Base-by-base conservation (phyloP, 2,888 invertebrate genomes). In the Sarcophaga carnaria region DNA sequence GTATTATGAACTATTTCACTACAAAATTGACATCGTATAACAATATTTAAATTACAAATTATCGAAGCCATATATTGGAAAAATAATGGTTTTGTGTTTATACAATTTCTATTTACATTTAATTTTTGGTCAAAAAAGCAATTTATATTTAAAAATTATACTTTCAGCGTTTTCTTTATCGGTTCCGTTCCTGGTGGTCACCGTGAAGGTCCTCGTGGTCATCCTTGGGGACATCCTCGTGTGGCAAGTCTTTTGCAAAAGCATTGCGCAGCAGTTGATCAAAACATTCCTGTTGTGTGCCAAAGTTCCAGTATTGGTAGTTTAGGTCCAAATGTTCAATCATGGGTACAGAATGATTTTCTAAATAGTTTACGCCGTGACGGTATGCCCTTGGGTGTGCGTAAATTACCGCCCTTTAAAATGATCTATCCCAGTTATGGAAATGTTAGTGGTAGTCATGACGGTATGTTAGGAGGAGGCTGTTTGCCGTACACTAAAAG, bases 291-390 rank as follows among this genome's bases (percentile, higher is more conserved):
- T 0, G 94, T 98, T 0, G 92, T 98, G 4, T 97, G 97, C 0
- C 99, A 99, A 93, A 97, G 97, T 80, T 98, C 98, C 49, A 98
- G 98, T 88, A 96, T 99, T 63, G 99, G 99, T 37, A 96, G 96
- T 86, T 95, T 97, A 75, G 98, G 98, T 2, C 94, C 96, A 14
- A 95, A 94, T 74, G 94, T 96, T 0, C 94, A 94, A 11, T 92
- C 94, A 64, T 99, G 98, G 98, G 93, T 99, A 85, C 95, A 95
- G 5, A 95, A 96, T 0, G 97, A 97, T 88, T 95, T 98, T 87
- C 93, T 96, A 0, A 95, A 95, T 27, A 95, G 95, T 87, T 93
- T 96, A 88, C 94, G 95, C 0, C 94, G 93, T 83, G 95, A 95
- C 85, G 94, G 94, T 14, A 89, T 92, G 1, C 94, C 94, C 0